phyloP scores from a whole-genome alignment of 1,140 invertebrate species.

The Brachionus angularis region DNA sequence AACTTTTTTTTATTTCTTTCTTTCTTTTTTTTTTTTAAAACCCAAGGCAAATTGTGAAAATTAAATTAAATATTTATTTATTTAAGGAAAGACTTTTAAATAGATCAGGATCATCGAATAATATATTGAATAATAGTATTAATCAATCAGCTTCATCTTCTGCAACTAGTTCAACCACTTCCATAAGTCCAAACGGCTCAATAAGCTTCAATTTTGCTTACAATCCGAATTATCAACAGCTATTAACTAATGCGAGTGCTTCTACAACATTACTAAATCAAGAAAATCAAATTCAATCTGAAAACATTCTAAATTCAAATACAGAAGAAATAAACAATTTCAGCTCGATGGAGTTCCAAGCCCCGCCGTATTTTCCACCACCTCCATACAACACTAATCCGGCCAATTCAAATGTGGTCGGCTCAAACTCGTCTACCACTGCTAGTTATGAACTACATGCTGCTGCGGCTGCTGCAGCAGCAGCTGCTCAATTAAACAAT shows the following conservation, averaged over 20 bases:
- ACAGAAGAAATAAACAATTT: neutral
- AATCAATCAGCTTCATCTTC: no score
- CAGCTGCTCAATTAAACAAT: conserved; percentile 29
- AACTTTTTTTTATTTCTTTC: neutral
- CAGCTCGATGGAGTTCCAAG: conserved; percentile 44
- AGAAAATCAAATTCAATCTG: no score
- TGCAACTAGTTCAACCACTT: no score
- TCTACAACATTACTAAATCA: no score
- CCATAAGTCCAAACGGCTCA: no score
- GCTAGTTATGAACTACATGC: conserved; percentile 35
- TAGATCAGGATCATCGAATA: no score
- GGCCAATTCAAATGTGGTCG: neutral
- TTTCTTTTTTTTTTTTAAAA: no score
- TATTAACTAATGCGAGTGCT: neutral
- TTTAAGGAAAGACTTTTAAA: conserved; percentile 14
- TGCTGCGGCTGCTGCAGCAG: conserved; percentile 31
- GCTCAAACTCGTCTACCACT: neutral
- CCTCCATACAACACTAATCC: neutral
- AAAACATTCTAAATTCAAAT: neutral
- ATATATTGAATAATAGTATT: no score
- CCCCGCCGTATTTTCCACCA: conserved; percentile 36
- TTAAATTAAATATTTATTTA: no score
- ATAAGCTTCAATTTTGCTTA: no score
- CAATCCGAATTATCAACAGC: conserved; percentile 17
- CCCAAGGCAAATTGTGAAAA: no score